A percentile compares a stretch with the other conserved stretches of the same genome.
These are phyloP conservation scores for Kryptolebias marmoratus DNA, from an alignment of 2,113 vertebrate species.

Conservation along the genomic window DNA sequence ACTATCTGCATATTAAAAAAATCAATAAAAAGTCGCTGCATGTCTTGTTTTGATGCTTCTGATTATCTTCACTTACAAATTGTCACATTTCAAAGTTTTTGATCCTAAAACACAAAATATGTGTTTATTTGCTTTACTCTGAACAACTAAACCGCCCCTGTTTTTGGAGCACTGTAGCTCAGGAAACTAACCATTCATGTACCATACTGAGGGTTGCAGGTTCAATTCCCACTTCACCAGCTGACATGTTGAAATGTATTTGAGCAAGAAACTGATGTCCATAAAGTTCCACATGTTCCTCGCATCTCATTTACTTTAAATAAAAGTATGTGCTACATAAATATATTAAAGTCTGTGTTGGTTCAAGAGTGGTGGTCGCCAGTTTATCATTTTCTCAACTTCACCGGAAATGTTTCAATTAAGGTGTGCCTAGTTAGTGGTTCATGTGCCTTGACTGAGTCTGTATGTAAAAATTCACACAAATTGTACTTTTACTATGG, in stretches of 20 bases:
- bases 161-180: neutral
- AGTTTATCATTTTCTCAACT: constrained; percentile 46
- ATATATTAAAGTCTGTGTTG: neutral
- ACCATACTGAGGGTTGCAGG: neutral
- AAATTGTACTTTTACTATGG: constrained; percentile 16
- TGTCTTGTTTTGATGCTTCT: no score
- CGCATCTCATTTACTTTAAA: neutral
- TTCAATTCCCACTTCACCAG: neutral
- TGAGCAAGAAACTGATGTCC: neutral
- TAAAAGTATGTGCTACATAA: neutral
- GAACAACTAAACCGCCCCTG: neutral
- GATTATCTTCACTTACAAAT: no score
- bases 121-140: neutral
- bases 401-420: constrained; percentile 40
- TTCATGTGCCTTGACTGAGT: constrained; percentile 6
- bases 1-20: no score
- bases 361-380: constrained; percentile 24
- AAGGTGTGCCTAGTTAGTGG: constrained; percentile 3
- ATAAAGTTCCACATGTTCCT: neutral
- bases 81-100: no score
- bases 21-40: no score
- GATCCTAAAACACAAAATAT: no score
- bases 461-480: constrained; percentile 13
- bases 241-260: neutral
- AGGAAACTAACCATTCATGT: no score